Base-by-base conservation (phyloP, 2,113 vertebrate genomes). In the Sebastes fasciatus region DNA sequence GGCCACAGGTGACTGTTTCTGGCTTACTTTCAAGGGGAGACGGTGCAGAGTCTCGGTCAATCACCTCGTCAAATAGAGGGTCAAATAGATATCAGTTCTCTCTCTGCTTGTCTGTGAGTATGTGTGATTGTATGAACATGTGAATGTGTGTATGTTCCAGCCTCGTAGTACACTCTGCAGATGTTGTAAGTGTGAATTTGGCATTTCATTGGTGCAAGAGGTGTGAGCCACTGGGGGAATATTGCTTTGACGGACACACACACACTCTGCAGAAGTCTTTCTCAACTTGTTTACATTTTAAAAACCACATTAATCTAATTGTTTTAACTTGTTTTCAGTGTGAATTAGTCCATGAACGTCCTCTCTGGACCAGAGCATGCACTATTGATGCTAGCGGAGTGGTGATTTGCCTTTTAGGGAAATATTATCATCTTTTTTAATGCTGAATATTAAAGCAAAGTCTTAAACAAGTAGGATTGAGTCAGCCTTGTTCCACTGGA, bases 181-280 rank as follows among this genome's bases (percentile, higher is more conserved):
- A 88, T 80, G 80, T 71, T 76, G 34, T 43, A 45, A 46, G 76
- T 85, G 79, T 85, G 77, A 82, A 82, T 74, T 54, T 80, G 51
- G 17, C 62, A 78, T 81, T 85, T 85, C 70, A 60, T 54, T 48
- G 57, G 51, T 60, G 62, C 74, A 54, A 23, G 48, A 80, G 40
- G 63, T 77, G 75, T 52, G 61, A 86, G 55, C 62, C 66, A 34
- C 73, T 2, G 49, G 26, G 85, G 78, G 63, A 58, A 65, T 61
- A 26, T 74, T 52, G 16, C 74, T 83, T 46, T 67, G 57, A 67
- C 69, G 12, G 62, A 79, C 51, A 73, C 67, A 66, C 62, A 74
- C 43, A 21, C 60, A 60, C 63, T 3, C 11, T 61, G 74, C 64
- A 61, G 55, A 48, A 52, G 16, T 58, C 16, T 69, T 40, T 14